Evolutionary conservation across 1,140 invertebrate genomes (phyloP), one percentile per base, ranked within the genome.

Genomic region (Chrysoperla carnea): DNA sequence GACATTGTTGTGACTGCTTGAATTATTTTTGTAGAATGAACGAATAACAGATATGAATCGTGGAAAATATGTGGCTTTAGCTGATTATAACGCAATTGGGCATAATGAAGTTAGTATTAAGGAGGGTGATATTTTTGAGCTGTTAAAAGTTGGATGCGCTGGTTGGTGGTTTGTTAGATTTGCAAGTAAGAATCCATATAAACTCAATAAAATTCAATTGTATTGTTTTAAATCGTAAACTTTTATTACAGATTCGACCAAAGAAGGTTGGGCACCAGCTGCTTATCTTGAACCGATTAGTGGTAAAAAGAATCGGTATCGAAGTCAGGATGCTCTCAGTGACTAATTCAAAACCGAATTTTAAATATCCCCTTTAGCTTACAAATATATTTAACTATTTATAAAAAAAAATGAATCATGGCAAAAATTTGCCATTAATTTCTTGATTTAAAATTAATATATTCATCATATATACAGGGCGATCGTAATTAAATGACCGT

Each of bases 141-240:
- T 94, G 37, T 66, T 90, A 17, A 89, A 91, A 64, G 80, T 89
- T 36, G 90, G 90, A 45, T 90, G 84, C 62, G 88, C 87, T 45
- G 90, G 91, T 37, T 95, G 91, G 91, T 94, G 89, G 89, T 92
- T 86, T 69, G 86, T 93, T 47, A 80, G 83, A 51, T 70, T 84
- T 11, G 64, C 83, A 52, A 77, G 80, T 79, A 67, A 65, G 61
- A 57, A 39, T 48, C 46, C 15, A 43, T 17, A 48, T 37, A 17
- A n/a, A 29, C 8, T 29, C 8, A 15, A 12, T 14, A 29, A 29
- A 29, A 29, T 9, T 36, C 4, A 7, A 42, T 1, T 17, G 36
- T 11, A 1, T n/a, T 23, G 13, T 31, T 27, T 38, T 28, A 15
- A 39, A 41, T 12, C n/a, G 39, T 41, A 45, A 5, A 49, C 49